Evolutionary conservation across 30 jellyfish, hydroid and myxozoan genomes (phyloP).

Genomic region (Turritopsis rubra): DNA sequence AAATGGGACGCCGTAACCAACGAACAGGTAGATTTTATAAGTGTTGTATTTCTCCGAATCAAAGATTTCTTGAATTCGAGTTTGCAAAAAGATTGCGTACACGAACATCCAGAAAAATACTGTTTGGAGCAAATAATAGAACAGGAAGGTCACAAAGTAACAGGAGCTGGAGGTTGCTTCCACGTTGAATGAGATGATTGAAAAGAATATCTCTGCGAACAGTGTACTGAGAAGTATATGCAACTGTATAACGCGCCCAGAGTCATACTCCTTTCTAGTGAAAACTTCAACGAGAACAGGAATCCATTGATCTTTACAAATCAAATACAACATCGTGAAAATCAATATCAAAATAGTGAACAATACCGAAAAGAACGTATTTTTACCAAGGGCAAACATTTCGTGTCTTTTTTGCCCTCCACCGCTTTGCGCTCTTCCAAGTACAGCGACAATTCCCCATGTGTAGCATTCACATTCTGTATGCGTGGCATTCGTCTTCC

Average conservation of each 20-base stretch:
- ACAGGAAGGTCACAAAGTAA: slow-evolving; percentile 55
- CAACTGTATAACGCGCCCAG: slow-evolving; percentile 89
- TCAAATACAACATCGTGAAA: slow-evolving; percentile 55
- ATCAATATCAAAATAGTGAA: slow-evolving; percentile 57
- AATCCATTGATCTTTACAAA: slow-evolving; percentile 86
- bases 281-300: slow-evolving; percentile 50
- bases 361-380: slow-evolving; percentile 63
- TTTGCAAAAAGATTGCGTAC: slow-evolving; percentile 69
- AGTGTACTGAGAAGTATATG: slow-evolving; percentile 69
- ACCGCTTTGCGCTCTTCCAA: slow-evolving; percentile 53
- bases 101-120: slow-evolving; percentile 84
- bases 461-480: slow-evolving; percentile 83
- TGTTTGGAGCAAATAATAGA: slow-evolving; percentile 80
- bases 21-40: slow-evolving; percentile 68
- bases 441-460: slow-evolving; percentile 83
- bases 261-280: slow-evolving; percentile 62
- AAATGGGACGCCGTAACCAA: slow-evolving; percentile 89
- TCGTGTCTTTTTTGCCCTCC: background rate
- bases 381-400: slow-evolving; percentile 55
- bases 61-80: slow-evolving; percentile 57
- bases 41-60: slow-evolving; percentile 73
- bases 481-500: slow-evolving; percentile 76
- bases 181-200: slow-evolving; percentile 56
- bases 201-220: slow-evolving; percentile 60
- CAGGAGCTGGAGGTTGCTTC: slow-evolving; percentile 64